Evolutionary conservation across 2,888 invertebrate species (phyloP).

Genomic region (Furcula furcula): DNA sequence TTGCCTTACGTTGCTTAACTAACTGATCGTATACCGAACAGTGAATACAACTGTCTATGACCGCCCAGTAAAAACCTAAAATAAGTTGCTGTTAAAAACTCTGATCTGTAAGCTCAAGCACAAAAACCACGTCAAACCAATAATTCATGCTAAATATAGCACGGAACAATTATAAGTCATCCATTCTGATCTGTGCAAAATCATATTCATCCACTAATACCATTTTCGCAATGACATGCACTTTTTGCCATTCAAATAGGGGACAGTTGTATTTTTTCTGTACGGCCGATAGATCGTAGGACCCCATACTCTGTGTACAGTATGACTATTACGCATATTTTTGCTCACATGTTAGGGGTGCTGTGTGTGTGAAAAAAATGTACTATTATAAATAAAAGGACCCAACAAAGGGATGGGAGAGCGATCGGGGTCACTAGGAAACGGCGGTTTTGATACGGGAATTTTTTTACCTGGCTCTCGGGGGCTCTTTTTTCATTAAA

Average conservation of each 20-base stretch:
- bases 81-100: constrained; percentile 11
- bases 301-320: constrained; percentile 46
- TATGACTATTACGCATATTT: constrained; percentile 76
- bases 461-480: constrained; percentile 76
- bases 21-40: no score
- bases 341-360: constrained; percentile 77
- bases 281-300: constrained; percentile 37
- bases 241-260: constrained; percentile 81
- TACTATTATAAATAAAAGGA: constrained; percentile 80
- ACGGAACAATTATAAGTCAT: constrained; percentile 78
- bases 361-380: constrained; percentile 79
- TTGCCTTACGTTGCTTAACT: no score
- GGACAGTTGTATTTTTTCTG: constrained; percentile 74
- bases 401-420: constrained; percentile 78
- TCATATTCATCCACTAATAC: constrained; percentile 78
- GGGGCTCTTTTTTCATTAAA: constrained; percentile 71
- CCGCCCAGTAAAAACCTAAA: no score
- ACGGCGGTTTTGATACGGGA: constrained; percentile 79
- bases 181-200: constrained; percentile 73
- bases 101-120: constrained; percentile 21
- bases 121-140: constrained; percentile 74
- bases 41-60: no score
- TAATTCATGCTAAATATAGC: constrained; percentile 80
- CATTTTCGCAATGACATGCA: constrained; percentile 78
- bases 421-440: constrained; percentile 82